A percentile compares a stretch with the other conserved stretches of the same genome.
Evolutionary conservation across 2,797 vertebrate genomes (phyloP).

Genomic region (Hephaestus fuliginosus): DNA sequence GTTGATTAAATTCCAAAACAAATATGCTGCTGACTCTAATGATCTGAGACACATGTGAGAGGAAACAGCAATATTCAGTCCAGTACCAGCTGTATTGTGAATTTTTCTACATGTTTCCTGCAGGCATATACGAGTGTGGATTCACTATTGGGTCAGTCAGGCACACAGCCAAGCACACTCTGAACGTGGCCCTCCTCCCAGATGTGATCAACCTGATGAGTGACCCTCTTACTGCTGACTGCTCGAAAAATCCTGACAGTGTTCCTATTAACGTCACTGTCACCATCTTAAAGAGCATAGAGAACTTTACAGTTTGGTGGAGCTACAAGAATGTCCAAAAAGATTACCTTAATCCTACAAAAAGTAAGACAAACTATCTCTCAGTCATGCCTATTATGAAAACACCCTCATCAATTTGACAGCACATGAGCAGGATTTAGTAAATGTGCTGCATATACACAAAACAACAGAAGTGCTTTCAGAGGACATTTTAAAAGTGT

Average conservation of each 20-base stretch:
- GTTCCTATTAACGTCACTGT: background rate
- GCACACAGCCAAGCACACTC: conserved; percentile 47
- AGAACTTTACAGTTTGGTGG: fast-evolving
- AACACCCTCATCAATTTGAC: too few species aligned
- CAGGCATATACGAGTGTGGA: conserved; percentile 81
- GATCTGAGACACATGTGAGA: background rate
- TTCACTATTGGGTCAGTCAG: conserved; percentile 70
- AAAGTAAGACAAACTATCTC: conserved; percentile 32
- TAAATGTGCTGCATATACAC: too few species aligned
- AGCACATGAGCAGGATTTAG: too few species aligned
- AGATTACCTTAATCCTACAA: too few species aligned
- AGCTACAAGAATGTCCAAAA: background rate
- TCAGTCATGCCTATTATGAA: too few species aligned
- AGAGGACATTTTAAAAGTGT: too few species aligned
- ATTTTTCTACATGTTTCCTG: conserved; percentile 3
- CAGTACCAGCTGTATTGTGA: background rate
- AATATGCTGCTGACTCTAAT: background rate
- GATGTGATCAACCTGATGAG: conserved; percentile 64
- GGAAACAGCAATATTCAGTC: background rate
- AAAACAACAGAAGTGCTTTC: too few species aligned
- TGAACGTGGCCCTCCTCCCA: conserved; percentile 77
- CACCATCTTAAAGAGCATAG: conserved; percentile 30
- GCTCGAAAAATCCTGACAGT: background rate
- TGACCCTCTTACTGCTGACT: conserved; percentile 64
- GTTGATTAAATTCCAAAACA: background rate